Evolutionary conservation across 1,140 invertebrate genomes (phyloP), one percentile per base, ranked within the genome.

Genomic region (Brachionus rubens): DNA sequence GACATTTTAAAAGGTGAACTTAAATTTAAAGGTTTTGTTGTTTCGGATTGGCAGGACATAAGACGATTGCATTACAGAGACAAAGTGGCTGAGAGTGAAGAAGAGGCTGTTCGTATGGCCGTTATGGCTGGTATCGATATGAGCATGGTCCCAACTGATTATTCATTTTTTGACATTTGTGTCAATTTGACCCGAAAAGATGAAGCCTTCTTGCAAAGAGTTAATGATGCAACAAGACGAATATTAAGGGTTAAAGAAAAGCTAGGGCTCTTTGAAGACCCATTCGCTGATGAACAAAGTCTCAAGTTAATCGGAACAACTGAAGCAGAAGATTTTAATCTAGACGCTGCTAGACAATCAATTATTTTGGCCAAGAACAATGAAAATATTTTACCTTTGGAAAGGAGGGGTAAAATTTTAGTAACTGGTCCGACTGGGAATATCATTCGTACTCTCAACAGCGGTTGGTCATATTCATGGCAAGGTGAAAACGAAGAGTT

Each of bases 401-500:
- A 43, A 28, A 7, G 10, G 4, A 26, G 26, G 43, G 6, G 26
- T 1, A 67, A 47, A 46, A 26, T 67, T 10, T 26, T 67, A 24
- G 26, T 67, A n/a, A 21, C 41, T 26, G 62, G 62, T 46, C 21
- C 62, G 14, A 24, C 62, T 10, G 40, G 40, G 3, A 28, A 67
- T 67, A 24, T 67, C n/a, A 2, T 67, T 26, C 43, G 40, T 26
- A n/a, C 26, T 14, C 40, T 67, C 1, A 67, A 67, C 46, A 41
- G 62, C 28, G 62, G 62, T 16, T 67, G 62, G 62, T 67, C 62
- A 12, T 67, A 67, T 47, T 26, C 43, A 26, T 67, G 62, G 62
- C 40, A 47, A 67, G 62, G 62, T 24, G 21, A 47, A 26, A 24
- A 14, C 7, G 40, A 67, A 67, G 40, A 43, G 26, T 3, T 24